phyloP scores from a whole-genome alignment of 2,888 invertebrate species.

The Drosophila parthenogenetica region DNA sequence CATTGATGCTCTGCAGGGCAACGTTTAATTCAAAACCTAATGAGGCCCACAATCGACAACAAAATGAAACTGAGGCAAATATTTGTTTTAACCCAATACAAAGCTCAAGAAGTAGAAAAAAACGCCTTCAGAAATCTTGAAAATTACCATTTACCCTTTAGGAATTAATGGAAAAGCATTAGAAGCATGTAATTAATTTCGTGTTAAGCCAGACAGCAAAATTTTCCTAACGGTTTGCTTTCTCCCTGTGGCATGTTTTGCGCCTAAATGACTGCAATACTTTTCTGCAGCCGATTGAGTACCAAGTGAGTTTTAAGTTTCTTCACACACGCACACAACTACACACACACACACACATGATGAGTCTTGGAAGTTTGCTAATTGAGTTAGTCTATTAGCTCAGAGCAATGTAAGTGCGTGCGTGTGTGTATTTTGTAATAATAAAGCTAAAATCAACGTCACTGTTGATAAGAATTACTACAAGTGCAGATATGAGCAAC shows the following conservation, averaged over 20 bases:
- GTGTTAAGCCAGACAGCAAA: constrained; percentile 22
- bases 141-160: constrained; percentile 36
- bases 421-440: constrained; percentile 39
- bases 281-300: constrained; percentile 33
- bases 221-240: constrained; percentile 15
- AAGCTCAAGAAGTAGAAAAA: constrained; percentile 14
- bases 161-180: constrained; percentile 31
- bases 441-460: constrained; percentile 49
- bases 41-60: constrained; percentile 35
- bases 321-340: constrained; percentile 2
- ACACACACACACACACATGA: constrained; percentile 8
- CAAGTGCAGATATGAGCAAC: constrained; percentile 12
- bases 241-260: constrained; percentile 9
- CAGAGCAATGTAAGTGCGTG: constrained; percentile 17
- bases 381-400: constrained; percentile 43
- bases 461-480: constrained; percentile 44
- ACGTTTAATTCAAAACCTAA: constrained; percentile 28
- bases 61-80: constrained; percentile 40
- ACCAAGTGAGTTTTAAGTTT: constrained; percentile 42
- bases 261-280: constrained; percentile 29
- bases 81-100: constrained; percentile 41
- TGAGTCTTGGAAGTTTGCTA: constrained; percentile 25
- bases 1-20: constrained; percentile 21
- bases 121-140: constrained; percentile 33
- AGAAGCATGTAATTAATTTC: constrained; percentile 38